These are phyloP conservation scores for Panurus biarmicus DNA, from an alignment of 2,113 vertebrate genomes.

Conservation along the genomic window DNA sequence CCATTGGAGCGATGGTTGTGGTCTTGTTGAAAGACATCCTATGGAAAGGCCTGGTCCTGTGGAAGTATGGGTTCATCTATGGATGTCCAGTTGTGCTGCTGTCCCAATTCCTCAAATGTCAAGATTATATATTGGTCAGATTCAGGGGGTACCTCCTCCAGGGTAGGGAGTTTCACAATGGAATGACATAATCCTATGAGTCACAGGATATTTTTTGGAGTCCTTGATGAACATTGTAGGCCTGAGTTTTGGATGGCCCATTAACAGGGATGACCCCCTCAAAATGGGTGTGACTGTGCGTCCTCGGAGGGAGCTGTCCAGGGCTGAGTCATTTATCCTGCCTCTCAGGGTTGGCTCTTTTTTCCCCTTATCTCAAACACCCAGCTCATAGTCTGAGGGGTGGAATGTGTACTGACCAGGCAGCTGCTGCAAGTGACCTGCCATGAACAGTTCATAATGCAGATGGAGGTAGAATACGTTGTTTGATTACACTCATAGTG, in stretches of 20 bases:
- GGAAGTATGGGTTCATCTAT: not conserved
- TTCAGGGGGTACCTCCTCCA: not conserved
- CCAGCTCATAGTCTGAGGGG: not conserved
- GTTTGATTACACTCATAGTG: not conserved
- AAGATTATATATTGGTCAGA: not conserved
- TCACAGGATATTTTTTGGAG: not conserved
- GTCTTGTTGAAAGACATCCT: not conserved
- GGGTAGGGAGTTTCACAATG: not conserved
- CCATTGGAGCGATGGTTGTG: not conserved
- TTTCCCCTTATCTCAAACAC: not conserved
- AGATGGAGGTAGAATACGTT: not conserved
- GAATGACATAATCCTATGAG: not conserved
- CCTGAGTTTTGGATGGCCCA: not conserved
- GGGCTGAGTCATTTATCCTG: not conserved
- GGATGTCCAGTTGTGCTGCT: not conserved
- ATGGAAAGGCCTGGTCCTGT: not conserved
- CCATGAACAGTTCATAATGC: fast-evolving
- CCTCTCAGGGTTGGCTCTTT: not conserved
- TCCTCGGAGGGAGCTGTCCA: fast-evolving
- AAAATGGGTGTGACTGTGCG: not conserved
- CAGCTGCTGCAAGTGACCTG: not conserved
- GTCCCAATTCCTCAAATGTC: not conserved
- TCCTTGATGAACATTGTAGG: not conserved
- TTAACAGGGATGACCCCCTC: not conserved
- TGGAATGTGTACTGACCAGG: not conserved